Evolutionary conservation across 2,113 vertebrate genomes (phyloP).

Genomic region (Lophotis ruficrista): DNA sequence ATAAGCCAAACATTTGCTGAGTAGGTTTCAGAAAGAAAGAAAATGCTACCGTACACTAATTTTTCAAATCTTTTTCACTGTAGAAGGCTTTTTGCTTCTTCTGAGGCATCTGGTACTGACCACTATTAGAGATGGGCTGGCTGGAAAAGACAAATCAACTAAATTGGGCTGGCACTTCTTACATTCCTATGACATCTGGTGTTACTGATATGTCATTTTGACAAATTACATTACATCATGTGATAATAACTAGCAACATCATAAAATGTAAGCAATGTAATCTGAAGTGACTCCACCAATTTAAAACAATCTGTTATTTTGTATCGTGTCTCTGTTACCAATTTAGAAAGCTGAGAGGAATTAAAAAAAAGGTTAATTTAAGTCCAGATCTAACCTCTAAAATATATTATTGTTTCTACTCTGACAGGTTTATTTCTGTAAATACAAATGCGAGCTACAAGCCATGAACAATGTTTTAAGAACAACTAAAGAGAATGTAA

Average conservation of each 20-base stretch:
- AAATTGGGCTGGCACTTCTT: constrained; percentile 25
- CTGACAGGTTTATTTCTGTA: neutral
- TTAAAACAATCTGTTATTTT: constrained; percentile 40
- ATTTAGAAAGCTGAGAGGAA: neutral
- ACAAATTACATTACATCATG: constrained; percentile 24
- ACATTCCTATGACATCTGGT: constrained; percentile 40
- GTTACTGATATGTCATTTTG: constrained; percentile 32
- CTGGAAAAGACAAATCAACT: constrained; percentile 2
- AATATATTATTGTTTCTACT: neutral
- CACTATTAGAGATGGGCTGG: neutral
- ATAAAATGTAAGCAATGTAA: neutral
- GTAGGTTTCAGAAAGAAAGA: neutral
- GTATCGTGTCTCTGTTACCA: neutral
- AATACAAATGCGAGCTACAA: neutral
- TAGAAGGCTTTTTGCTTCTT: neutral
- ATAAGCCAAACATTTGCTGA: neutral
- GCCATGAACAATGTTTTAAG: neutral
- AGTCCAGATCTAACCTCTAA: neutral
- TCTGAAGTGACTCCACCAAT: constrained; percentile 23
- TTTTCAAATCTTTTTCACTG: neutral
- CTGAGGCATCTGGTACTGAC: constrained; percentile 10
- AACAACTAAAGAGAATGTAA: neutral
- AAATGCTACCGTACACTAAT: neutral
- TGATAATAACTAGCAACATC: constrained; percentile 11
- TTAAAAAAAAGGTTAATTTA: neutral